phyloP scores from a whole-genome alignment of 2,888 invertebrate genomes.

The Agonopterix subpropinquella region DNA sequence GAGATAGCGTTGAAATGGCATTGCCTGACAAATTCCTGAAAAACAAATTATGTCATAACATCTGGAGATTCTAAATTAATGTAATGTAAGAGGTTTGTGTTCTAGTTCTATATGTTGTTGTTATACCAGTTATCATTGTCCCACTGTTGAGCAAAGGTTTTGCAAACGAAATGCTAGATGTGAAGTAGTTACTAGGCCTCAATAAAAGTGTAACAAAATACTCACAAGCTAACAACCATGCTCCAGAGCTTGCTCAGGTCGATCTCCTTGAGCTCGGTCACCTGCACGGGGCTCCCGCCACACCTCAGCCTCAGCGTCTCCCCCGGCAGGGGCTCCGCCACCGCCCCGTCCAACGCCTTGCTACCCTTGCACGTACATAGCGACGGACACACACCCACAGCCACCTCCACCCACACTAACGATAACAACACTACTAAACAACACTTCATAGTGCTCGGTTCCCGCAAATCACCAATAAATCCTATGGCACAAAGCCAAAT shows the following conservation, averaged over 20 bases:
- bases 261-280: conserved; percentile 77
- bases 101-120: too few species aligned
- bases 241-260: conserved; percentile 77
- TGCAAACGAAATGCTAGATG: too few species aligned
- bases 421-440: conserved; percentile 37
- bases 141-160: too few species aligned
- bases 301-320: conserved; percentile 79
- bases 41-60: too few species aligned
- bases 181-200: too few species aligned
- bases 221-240: conserved; percentile 81
- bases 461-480: conserved; percentile 51
- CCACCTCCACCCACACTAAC: conserved; percentile 34
- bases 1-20: conserved; percentile 74
- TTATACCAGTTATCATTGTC: too few species aligned
- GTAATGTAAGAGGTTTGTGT: too few species aligned
- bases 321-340: conserved; percentile 68
- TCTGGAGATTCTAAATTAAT: too few species aligned
- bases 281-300: conserved; percentile 74
- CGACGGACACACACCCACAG: conserved; percentile 56
- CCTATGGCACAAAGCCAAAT: conserved; percentile 70
- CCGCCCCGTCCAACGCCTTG: conserved; percentile 69
- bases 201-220: conserved; percentile 16
- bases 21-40: conserved; percentile 80
- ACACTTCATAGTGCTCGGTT: conserved; percentile 54
- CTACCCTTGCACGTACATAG: conserved; percentile 74